Conservation (phyloP, 2,797 vertebrate genomes). For the Eurystomus glaucurus region DNA sequence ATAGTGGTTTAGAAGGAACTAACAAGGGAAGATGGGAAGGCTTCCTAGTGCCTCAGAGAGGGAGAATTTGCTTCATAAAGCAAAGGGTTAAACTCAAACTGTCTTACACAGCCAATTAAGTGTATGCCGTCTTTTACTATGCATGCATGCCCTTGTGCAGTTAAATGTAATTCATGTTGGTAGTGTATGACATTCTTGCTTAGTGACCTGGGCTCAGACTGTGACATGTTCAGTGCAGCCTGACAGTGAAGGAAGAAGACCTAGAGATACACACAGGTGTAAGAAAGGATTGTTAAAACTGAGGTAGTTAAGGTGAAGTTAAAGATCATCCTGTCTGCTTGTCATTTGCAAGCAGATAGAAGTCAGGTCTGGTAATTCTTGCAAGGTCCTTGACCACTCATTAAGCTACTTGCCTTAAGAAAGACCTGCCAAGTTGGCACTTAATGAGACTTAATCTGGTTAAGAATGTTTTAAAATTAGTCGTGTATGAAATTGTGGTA, state of each 20-base stretch:
- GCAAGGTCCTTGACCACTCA: slow-evolving; percentile 6
- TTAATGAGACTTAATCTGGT: slow-evolving; percentile 30
- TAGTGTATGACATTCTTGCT: background rate
- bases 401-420: slow-evolving; percentile 58
- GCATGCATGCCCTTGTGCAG: background rate
- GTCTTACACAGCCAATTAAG: slow-evolving; percentile 1
- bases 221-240: background rate
- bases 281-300: background rate
- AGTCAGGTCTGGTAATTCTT: slow-evolving; percentile 14
- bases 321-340: background rate
- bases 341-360: background rate
- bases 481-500: slow-evolving; percentile 46
- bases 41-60: background rate
- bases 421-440: slow-evolving; percentile 21
- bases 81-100: background rate
- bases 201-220: background rate
- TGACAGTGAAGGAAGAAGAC: background rate
- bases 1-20: background rate
- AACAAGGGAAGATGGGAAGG: background rate
- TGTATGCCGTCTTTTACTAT: background rate
- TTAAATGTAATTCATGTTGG: slow-evolving; percentile 45
- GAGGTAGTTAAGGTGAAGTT: background rate
- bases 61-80: background rate
- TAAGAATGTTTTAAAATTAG: slow-evolving; percentile 61
- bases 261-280: background rate